Evolutionary conservation across 2,797 vertebrate species (phyloP).

Genomic region (Catharus ustulatus): DNA sequence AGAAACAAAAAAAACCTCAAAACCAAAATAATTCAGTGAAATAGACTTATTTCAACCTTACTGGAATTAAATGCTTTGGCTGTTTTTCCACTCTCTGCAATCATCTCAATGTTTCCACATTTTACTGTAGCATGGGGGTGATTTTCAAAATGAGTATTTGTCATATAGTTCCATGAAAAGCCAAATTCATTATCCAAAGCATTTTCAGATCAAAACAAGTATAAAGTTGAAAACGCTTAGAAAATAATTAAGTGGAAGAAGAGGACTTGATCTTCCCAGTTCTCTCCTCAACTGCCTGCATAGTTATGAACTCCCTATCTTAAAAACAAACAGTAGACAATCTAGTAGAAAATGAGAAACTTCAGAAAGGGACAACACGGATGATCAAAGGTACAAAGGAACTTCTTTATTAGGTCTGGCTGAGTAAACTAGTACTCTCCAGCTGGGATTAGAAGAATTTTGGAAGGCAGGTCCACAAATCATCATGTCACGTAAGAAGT

Average conservation of each 20-base stretch:
- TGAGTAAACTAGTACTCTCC: not conserved
- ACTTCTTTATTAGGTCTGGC: not conserved
- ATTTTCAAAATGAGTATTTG: not conserved
- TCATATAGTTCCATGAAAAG: not conserved
- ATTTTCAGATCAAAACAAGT: not conserved
- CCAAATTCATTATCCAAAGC: not conserved
- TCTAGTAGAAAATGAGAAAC: not conserved
- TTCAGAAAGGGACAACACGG: not conserved
- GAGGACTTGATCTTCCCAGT: not conserved
- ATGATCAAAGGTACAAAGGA: not conserved
- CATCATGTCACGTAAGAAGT: not conserved
- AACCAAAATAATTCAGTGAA: not conserved
- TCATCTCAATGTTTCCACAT: not conserved
- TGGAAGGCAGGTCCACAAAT: not conserved
- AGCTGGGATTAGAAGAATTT: not conserved
- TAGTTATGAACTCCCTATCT: not conserved
- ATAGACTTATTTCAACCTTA: not conserved
- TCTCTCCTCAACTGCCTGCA: not conserved
- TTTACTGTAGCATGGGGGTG: rapidly evolving
- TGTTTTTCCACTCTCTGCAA: not conserved
- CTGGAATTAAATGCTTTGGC: not conserved
- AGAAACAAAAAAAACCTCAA: not conserved
- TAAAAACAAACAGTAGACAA: not conserved
- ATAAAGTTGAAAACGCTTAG: not conserved
- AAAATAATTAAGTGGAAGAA: not conserved